These are phyloP conservation scores for Semnopithecus entellus DNA, from an alignment of 2,113 vertebrate genomes.

Conservation along the genomic window DNA sequence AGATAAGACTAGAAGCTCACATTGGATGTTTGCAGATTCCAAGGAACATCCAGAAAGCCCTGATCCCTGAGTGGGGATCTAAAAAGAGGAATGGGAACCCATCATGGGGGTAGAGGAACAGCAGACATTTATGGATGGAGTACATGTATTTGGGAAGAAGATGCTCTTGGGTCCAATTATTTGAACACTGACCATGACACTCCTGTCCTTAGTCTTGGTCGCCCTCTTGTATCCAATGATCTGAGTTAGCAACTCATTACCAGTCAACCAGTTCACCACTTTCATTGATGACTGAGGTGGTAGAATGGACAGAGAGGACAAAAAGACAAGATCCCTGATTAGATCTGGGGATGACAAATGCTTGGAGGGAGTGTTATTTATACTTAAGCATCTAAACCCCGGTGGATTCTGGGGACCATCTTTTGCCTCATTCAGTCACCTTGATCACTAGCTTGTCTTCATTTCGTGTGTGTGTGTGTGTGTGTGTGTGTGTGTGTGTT, in stretches of 20 bases:
- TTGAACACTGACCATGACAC: neutral
- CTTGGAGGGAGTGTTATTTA: neutral
- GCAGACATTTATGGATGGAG: neutral
- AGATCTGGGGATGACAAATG: neutral
- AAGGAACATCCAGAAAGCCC: neutral
- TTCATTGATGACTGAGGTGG: neutral
- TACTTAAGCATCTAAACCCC: neutral
- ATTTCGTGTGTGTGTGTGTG: neutral
- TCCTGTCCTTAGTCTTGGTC: neutral
- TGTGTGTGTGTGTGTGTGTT: neutral
- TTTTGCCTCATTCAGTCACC: neutral
- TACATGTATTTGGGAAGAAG: neutral
- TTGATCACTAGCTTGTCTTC: neutral
- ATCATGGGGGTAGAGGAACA: too few relatives aligned
- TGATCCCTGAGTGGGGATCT: neutral
- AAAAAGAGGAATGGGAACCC: neutral
- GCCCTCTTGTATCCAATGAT: neutral
- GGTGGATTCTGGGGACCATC: neutral
- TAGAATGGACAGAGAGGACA: neutral
- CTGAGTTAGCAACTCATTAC: neutral
- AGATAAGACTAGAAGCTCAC: slow-evolving; percentile 14
- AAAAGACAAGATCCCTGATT: neutral
- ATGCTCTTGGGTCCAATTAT: neutral
- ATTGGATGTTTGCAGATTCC: neutral
- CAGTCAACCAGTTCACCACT: neutral